These are phyloP conservation scores for Lordiphosa fenestrarum DNA, from an alignment of 2,888 invertebrate species.

Conservation along the genomic window DNA sequence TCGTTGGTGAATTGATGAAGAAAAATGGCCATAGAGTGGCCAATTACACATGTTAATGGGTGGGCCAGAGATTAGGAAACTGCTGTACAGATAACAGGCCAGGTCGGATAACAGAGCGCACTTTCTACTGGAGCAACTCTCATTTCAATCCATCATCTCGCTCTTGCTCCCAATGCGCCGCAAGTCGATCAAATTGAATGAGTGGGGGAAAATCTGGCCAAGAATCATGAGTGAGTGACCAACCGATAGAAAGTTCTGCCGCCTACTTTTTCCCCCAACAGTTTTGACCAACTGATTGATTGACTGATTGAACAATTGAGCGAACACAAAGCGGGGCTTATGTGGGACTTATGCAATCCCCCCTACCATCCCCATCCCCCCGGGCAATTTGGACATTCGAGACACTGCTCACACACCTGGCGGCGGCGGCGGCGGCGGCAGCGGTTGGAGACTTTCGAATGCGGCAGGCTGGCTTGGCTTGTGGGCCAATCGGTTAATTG, in stretches of 20 bases:
- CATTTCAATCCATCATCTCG: too few relatives aligned
- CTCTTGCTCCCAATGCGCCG: too few relatives aligned
- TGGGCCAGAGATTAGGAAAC: too few relatives aligned
- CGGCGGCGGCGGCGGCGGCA: conserved; percentile 18
- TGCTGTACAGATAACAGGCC: too few relatives aligned
- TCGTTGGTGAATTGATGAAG: too few relatives aligned
- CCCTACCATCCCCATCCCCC: conserved; percentile 15
- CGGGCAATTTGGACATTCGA: conserved; percentile 45
- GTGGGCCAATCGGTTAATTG: conserved; percentile 75
- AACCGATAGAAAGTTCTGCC: conserved; percentile 1
- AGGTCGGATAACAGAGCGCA: too few relatives aligned
- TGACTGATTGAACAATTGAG: conserved; percentile 39
- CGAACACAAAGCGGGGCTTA: conserved; percentile 26
- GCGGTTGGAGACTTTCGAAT: conserved; percentile 58
- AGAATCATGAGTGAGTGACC: conserved; percentile 9
- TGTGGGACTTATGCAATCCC: conserved; percentile 56
- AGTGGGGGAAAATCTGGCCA: background rate
- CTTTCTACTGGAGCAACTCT: too few relatives aligned
- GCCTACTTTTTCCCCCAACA: too few relatives aligned
- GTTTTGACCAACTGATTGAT: conserved; percentile 34
- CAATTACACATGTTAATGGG: too few relatives aligned
- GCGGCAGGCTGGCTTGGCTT: conserved; percentile 38
- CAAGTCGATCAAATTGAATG: too few relatives aligned
- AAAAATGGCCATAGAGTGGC: too few relatives aligned
- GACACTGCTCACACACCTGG: conserved; percentile 21